These are phyloP conservation scores for Sebastes melanostomus DNA, from an alignment of 2,797 vertebrate species.

Conservation along the genomic window DNA sequence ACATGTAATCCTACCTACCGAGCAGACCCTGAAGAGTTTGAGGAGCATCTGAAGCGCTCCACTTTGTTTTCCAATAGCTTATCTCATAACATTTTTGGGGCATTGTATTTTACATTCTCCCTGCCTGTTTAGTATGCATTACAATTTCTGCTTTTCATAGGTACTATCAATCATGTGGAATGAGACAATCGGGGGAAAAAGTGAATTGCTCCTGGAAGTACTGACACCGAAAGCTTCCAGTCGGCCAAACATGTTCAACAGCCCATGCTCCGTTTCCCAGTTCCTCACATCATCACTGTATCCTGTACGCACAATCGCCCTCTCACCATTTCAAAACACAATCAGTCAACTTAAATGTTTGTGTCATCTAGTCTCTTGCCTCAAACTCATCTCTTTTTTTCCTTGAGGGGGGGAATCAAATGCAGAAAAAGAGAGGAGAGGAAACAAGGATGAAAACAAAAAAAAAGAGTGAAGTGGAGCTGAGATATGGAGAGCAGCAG, in stretches of 20 bases:
- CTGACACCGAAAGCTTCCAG: constrained; percentile 44
- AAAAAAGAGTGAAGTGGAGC: neutral
- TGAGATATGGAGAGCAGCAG: neutral
- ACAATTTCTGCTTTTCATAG: constrained; percentile 57
- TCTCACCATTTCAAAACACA: constrained; percentile 49
- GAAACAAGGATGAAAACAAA: neutral
- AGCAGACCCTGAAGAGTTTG: neutral
- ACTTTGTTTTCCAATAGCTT: constrained; percentile 22
- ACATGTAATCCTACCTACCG: neutral
- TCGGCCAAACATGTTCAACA: constrained; percentile 41
- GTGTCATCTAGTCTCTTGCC: constrained; percentile 63
- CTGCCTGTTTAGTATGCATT: constrained; percentile 66
- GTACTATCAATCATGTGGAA: constrained; percentile 68
- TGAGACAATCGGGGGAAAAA: constrained; percentile 58
- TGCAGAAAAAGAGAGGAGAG: constrained; percentile 12
- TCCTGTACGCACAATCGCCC: constrained; percentile 41
- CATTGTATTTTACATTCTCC: constrained; percentile 20
- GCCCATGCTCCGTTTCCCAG: constrained; percentile 15
- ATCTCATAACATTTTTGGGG: constrained; percentile 4
- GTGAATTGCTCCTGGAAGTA: constrained; percentile 51
- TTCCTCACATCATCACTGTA: constrained; percentile 44
- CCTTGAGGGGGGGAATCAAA: constrained; percentile 28
- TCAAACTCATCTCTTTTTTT: constrained; percentile 60
- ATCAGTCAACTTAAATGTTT: constrained; percentile 77
- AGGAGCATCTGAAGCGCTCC: neutral